These are phyloP conservation scores for Oryzias sinensis DNA, from an alignment of 2,797 vertebrate genomes.

Conservation along the genomic window DNA sequence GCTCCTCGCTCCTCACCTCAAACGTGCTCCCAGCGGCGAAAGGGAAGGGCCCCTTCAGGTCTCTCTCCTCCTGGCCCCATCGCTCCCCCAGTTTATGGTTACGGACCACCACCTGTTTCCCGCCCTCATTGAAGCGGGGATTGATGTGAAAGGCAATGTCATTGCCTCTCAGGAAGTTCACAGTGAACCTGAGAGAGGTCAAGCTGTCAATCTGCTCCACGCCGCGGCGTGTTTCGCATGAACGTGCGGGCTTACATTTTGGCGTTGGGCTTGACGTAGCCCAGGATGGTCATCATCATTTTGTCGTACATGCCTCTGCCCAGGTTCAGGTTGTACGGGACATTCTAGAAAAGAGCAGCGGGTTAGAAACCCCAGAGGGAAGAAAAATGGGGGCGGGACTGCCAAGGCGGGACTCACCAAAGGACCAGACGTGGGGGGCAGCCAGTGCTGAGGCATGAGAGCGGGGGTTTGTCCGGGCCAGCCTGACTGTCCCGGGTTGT, in stretches of 20 bases:
- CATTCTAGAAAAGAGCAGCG: constrained; percentile 56
- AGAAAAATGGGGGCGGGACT: no score
- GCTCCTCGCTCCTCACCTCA: constrained; percentile 68
- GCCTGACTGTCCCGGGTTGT: constrained; percentile 77
- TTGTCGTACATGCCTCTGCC: constrained; percentile 79
- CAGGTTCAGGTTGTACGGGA: constrained; percentile 81
- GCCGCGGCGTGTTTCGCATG: not conserved
- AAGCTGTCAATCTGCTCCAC: not conserved
- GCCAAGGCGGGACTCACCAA: constrained; percentile 63
- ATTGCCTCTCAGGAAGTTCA: constrained; percentile 80
- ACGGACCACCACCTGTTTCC: constrained; percentile 75
- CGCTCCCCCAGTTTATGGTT: constrained; percentile 76
- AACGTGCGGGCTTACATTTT: constrained; percentile 71
- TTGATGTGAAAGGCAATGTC: constrained; percentile 83
- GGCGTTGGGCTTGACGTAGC: constrained; percentile 76
- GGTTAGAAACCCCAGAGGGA: not conserved
- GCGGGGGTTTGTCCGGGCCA: constrained; percentile 76
- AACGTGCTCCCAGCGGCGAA: constrained; percentile 76
- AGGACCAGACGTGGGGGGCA: constrained; percentile 69
- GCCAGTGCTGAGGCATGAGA: constrained; percentile 60
- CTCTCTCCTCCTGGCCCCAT: constrained; percentile 79
- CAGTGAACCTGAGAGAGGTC: constrained; percentile 72
- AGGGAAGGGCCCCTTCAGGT: constrained; percentile 73
- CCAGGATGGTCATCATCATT: constrained; percentile 80
- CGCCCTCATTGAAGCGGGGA: constrained; percentile 77